Base-by-base conservation (phyloP, 2,797 vertebrate genomes). In the Gallinago stenura region DNA sequence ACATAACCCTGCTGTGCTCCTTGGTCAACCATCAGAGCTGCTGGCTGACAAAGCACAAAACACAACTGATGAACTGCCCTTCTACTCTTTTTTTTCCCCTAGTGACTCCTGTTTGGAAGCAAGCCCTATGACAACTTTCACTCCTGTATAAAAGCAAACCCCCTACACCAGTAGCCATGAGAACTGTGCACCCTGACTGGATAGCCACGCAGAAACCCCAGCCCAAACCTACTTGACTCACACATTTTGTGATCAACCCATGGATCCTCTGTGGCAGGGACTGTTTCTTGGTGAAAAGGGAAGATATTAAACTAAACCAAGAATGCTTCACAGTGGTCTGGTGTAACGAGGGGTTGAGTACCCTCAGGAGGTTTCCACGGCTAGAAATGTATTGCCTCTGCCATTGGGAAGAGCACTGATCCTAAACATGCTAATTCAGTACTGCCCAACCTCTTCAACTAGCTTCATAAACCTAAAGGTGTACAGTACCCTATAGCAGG, bases 101-200 rank as follows among this genome's bases (percentile, higher is more conserved):
- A 30, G 25, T 24, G 12, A 60, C 20, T 64, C 31, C 45, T 33
- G 33, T 54, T 72, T 28, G 39, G 78, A 84, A 87, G 21, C 13
- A 83, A 90, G 54, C 9, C 30, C 62, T 51, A 3, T 7, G 15
- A n/a, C 15, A 86, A 26, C 20, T 56, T 62, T 56, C 41, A 80
- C 41, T 10, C 1, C 26, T 45, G 22, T 16, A 12, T 57, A 33
- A 81, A 87, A 7, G 60, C 28, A 70, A 73, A 91, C 88, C 21
- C 53, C 18, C 20, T 41, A 60, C 58, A 51, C 4, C 14, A 73
- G 64, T 0, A 78, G 37, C 41, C 0, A 0, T 28, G 39, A 28
- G 31, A 45, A 80, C 77, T 11, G 69, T 1, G 10, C 17, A 43
- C 10, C 31, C 43, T 45, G 51, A 56, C 39, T 24, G 31, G 15